phyloP scores from a whole-genome alignment of 2,113 vertebrate genomes.

The Brachypodius melanocephalos region DNA sequence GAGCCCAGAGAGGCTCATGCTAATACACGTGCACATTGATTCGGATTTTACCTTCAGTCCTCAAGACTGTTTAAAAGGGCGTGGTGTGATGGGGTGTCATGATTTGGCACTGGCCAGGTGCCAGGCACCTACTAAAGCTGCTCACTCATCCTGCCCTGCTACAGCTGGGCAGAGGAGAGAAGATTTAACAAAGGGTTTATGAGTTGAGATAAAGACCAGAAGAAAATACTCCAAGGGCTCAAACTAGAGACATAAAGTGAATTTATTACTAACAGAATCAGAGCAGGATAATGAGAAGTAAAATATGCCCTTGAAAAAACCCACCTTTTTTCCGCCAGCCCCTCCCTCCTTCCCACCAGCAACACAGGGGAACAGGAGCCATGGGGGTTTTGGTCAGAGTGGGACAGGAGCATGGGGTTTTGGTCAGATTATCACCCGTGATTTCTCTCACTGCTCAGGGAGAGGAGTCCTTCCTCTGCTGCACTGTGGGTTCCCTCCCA shows the following conservation, averaged over 20 bases:
- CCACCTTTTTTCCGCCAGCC: accelerated
- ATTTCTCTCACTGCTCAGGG: neutral
- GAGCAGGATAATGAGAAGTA: neutral
- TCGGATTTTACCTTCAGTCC: neutral
- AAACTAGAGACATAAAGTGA: neutral
- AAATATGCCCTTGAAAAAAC: neutral
- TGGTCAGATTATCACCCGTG: neutral
- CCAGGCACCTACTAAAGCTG: neutral
- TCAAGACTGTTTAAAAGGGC: neutral
- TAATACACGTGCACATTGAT: neutral
- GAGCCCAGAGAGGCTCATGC: neutral
- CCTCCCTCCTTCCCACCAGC: neutral
- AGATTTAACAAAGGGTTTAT: neutral
- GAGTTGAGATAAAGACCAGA: neutral
- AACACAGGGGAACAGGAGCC: accelerated
- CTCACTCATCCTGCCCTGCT: neutral
- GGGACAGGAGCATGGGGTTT: accelerated
- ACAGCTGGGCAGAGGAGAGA: neutral
- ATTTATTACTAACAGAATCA: neutral
- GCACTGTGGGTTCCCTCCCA: accelerated
- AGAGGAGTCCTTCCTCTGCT: neutral
- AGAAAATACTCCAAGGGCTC: neutral
- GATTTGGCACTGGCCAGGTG: neutral
- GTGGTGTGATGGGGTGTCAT: neutral
- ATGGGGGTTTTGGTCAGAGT: neutral